Evolutionary conservation across 2,797 vertebrate species (phyloP), one percentile per base, ranked within the genome.

Genomic region (Rhabdomys pumilio): DNA sequence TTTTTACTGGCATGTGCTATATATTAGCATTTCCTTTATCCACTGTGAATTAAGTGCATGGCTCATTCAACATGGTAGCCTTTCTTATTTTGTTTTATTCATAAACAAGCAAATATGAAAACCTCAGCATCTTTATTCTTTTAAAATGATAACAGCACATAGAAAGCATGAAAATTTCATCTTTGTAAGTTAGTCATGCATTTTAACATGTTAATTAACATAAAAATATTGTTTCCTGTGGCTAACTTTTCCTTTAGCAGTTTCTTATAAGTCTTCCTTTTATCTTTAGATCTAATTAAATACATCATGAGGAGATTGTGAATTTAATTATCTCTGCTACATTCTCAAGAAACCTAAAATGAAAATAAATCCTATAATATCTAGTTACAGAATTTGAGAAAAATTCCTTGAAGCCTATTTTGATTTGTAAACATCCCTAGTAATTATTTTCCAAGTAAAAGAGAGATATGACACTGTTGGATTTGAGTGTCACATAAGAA

Each of bases 1-100:
- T 85, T 72, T 85, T 95, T 91, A 0, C 76, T 94, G 88, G n/a
- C 90, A 93, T 95, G 95, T 95, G 81, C 95, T 93, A 0, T 90
- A 44, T 15, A 34, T 24, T 96, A 72, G 29, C 79, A 89, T 55
- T 50, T 89, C 77, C 34, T 96, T 1, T 83, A 55, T 96, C 95
- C 73, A 31, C 22, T 63, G 85, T 41, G 63, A 82, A 83, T 29
- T 50, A 81, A 95, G 47, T 72, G n/a, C 55, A 12, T 87, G 88
- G 55, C 61, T 81, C 57, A 82, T 57, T 96, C 76, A 87, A 34
- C 93, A 80, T 19, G 34, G 72, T 69, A 79, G 12, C 72, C 63
- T 96, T 93, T 83, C 95, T 67, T 92, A 17, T 96, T 63, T 87
- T 93, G 5, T 19, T 22, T 44, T 89, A 96, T 76, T 17, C 38